A percentile compares a stretch with the other conserved stretches of the same genome.
phyloP scores from a whole-genome alignment of 2,888 invertebrate genomes.

The Caenorhabditis becei region DNA sequence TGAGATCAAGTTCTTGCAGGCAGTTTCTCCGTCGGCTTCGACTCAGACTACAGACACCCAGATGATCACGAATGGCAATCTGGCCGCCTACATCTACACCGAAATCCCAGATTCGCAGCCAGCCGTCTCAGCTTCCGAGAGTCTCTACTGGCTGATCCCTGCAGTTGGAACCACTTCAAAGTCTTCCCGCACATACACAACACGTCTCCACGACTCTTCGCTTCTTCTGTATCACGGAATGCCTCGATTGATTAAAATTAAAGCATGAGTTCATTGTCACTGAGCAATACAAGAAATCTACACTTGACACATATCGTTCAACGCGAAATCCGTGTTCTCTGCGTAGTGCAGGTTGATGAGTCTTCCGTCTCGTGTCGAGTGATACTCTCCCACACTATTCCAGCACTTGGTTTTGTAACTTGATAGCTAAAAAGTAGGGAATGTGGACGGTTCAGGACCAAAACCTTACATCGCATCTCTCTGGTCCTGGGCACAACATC shows the following conservation, averaged over 20 bases:
- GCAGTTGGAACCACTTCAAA: slow-evolving; percentile 22
- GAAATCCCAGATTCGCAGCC: slow-evolving; percentile 37
- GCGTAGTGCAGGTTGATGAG: slow-evolving; percentile 59
- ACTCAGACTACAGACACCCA: slow-evolving; percentile 42
- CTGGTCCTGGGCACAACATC: slow-evolving; percentile 65
- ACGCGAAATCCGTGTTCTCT: slow-evolving; percentile 47
- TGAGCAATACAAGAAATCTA: slow-evolving; percentile 1
- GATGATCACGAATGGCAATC: slow-evolving; percentile 46
- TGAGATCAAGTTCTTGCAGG: slow-evolving; percentile 11
- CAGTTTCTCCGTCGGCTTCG: slow-evolving; percentile 16
- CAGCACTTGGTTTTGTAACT: slow-evolving; percentile 35
- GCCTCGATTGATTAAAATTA: slow-evolving; percentile 47
- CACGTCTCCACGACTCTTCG: slow-evolving; percentile 52
- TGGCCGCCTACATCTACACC: slow-evolving; percentile 53
- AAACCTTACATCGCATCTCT: slow-evolving; percentile 58
- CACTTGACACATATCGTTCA: slow-evolving; percentile 39
- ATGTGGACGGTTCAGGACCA: neutral
- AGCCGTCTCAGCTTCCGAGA: slow-evolving; percentile 12
- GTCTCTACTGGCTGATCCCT: slow-evolving; percentile 50
- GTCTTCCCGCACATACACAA: slow-evolving; percentile 17
- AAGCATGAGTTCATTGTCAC: neutral
- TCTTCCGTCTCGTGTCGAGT: slow-evolving; percentile 53
- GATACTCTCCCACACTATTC: slow-evolving; percentile 62
- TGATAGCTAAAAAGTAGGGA: slow-evolving; percentile 28
- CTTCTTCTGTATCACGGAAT: slow-evolving; percentile 56